Conservation (phyloP, 53 echinoderm and acorn worm species). For the Actinopyga echinites region DNA sequence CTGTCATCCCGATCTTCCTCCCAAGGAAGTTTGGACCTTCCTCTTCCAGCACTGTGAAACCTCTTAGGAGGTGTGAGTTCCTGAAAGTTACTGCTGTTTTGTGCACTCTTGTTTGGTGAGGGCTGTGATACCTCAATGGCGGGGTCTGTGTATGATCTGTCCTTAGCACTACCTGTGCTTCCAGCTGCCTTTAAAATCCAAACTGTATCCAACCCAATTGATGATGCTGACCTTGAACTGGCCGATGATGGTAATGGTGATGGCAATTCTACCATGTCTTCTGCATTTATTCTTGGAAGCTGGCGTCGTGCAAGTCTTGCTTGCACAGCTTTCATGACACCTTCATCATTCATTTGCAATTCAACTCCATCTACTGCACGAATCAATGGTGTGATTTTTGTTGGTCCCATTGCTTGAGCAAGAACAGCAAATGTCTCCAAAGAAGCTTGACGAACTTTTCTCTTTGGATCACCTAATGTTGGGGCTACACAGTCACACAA, state of each 20-base stretch:
- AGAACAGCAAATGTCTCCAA: conserved; percentile 92
- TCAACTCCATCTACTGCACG: conserved; percentile 94
- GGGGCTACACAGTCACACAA: conserved; percentile 82
- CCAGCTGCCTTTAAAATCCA: conserved; percentile 90
- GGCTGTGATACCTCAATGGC: conserved; percentile 82
- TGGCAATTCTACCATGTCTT: conserved; percentile 90
- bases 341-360: conserved; percentile 89
- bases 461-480: conserved; percentile 83
- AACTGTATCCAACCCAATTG: conserved; percentile 69
- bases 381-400: conserved; percentile 83
- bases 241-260: conserved; percentile 85
- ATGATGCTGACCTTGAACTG: conserved; percentile 58
- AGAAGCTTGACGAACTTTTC: conserved; percentile 83
- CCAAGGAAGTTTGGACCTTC: conserved; percentile 91
- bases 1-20: conserved; percentile 80
- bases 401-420: conserved; percentile 98
- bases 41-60: conserved; percentile 92
- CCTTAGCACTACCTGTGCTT: conserved; percentile 75
- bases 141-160: conserved; percentile 70
- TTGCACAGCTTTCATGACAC: conserved; percentile 98
- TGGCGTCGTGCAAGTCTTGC: conserved; percentile 91
- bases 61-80: conserved; percentile 80
- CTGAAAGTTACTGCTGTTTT: conserved; percentile 38
- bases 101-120: conserved; percentile 66
- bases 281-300: conserved; percentile 82